phyloP scores from a whole-genome alignment of 2,113 vertebrate genomes.

The Vombatus ursinus region DNA sequence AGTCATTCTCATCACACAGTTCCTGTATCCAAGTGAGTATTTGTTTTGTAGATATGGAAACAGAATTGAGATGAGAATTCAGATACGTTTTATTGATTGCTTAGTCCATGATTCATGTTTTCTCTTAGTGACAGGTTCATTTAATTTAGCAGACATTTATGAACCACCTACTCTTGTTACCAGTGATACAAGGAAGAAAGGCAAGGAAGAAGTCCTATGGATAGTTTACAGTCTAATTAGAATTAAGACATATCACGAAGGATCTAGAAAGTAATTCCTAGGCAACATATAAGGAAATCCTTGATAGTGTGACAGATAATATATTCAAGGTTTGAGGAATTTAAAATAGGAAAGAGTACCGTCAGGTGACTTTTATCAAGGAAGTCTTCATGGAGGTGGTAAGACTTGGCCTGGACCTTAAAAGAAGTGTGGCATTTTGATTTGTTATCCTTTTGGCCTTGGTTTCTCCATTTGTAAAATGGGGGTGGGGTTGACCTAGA shows the following conservation, averaged over 20 bases:
- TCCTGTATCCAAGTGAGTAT: neutral
- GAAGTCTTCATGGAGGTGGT: neutral
- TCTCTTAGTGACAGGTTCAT: neutral
- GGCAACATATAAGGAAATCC: neutral
- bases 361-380: neutral
- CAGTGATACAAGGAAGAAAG: neutral
- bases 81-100: neutral
- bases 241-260: neutral
- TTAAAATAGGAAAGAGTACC: neutral
- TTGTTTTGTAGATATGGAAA: conserved; percentile 2
- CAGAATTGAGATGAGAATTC: neutral
- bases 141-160: neutral
- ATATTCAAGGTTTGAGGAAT: neutral
- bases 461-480: neutral
- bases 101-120: neutral
- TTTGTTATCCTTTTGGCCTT: neutral
- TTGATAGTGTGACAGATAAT: neutral
- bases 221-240: neutral
- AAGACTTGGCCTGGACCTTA: neutral
- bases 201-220: neutral
- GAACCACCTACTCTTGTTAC: neutral
- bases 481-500: neutral
- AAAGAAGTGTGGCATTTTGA: neutral
- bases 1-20: neutral
- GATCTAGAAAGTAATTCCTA: neutral